Base-by-base conservation (phyloP, 1,140 invertebrate genomes). In the Pogonomyrmex barbatus region DNA sequence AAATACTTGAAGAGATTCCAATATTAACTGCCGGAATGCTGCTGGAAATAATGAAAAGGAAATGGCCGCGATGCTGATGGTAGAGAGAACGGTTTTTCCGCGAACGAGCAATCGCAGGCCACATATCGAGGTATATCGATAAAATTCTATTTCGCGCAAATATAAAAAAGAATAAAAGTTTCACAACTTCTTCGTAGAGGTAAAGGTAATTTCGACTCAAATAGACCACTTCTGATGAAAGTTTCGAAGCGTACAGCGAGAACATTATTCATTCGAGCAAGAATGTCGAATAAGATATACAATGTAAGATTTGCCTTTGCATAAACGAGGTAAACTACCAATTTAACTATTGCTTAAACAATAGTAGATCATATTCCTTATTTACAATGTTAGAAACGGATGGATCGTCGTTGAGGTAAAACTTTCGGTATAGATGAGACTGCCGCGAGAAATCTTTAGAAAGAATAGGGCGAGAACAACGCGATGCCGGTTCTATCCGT, bases 1-100 rank as follows among this genome's bases (percentile, higher is more conserved):
- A 88, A 91, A 91, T 91, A 87, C 85, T 91, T 91, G 92, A 88
- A 92, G 62, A 50, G 88, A 91, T 92, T 92, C 89, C 91, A 89
- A 92, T 92, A 93, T 91, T 92, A 92, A 91, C 89, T 45, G 86
- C 47, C 56, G 86, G 82, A 90, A 91, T 88, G 67, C 52, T 86
- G 68, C 33, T 79, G 88, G 78, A 91, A 87, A 89, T 87, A 91
- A 91, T 91, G 89, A 86, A 91, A 91, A 83, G 82, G 86, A 91
- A 91, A 88, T 81, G 83, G 75, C 17, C 60, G 62, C 33, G 24
- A 47, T 45, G 52, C 47, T 54, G 87, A 90, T 62, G 50, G 63
- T 42, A 33, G 62, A 77, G 58, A 42, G 76, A 83, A 84, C 78
- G 54, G 87, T 30, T 75, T 87, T 75, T 70, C 71, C 24, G 42